These are phyloP conservation scores for Listrodromus nycthemerus DNA, from an alignment of 2,888 invertebrate genomes.

Conservation along the genomic window DNA sequence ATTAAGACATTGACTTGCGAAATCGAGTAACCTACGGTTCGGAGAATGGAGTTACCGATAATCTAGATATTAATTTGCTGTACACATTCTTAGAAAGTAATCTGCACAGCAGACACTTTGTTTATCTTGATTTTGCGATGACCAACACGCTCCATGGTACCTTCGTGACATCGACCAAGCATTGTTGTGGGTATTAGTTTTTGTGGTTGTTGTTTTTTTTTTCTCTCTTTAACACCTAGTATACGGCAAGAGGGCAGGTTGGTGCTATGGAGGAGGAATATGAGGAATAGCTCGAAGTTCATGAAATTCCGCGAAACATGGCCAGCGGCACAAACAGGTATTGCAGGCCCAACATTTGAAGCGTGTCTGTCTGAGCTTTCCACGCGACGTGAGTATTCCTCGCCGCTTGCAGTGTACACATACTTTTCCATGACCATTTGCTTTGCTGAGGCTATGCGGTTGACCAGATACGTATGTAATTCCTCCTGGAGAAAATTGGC, in stretches of 20 bases:
- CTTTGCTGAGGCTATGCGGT: slow-evolving; percentile 84
- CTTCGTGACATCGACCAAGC: slow-evolving; percentile 50
- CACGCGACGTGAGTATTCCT: slow-evolving; percentile 83
- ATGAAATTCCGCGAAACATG: slow-evolving; percentile 84
- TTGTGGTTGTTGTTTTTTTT: slow-evolving; percentile 31
- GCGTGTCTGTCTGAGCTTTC: slow-evolving; percentile 84
- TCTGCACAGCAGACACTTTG: slow-evolving; percentile 61
- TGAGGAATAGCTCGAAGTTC: slow-evolving; percentile 83
- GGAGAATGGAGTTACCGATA: neutral
- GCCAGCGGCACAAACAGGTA: slow-evolving; percentile 84
- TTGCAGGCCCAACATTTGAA: slow-evolving; percentile 85
- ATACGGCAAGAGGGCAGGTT: slow-evolving; percentile 75
- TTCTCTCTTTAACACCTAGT: slow-evolving; percentile 44
- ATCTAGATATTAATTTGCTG: slow-evolving; percentile 14
- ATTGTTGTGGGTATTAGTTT: slow-evolving; percentile 74
- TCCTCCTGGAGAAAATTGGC: slow-evolving; percentile 84
- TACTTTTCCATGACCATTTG: slow-evolving; percentile 84
- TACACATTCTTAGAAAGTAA: slow-evolving; percentile 38
- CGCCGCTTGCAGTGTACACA: slow-evolving; percentile 84
- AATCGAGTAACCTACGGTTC: neutral
- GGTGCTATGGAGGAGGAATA: slow-evolving; percentile 84
- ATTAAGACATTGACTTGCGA: neutral
- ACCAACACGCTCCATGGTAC: slow-evolving; percentile 43
- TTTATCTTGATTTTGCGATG: slow-evolving; percentile 25
- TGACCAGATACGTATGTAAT: slow-evolving; percentile 84